Conservation (phyloP, 1,140 invertebrate genomes). For the Drosophila nigrodunni region DNA sequence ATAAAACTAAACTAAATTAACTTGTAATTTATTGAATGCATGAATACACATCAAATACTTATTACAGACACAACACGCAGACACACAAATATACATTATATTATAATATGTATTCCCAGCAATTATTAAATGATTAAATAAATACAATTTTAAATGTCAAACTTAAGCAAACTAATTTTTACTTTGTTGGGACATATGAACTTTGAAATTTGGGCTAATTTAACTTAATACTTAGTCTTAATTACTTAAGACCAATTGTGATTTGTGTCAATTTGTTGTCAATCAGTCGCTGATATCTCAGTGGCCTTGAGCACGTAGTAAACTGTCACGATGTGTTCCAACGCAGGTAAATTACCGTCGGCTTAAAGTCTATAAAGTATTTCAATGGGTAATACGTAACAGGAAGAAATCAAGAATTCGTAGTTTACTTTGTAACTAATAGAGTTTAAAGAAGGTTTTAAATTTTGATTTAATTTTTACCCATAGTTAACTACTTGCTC, state of each 20-base stretch:
- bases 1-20: constrained; percentile 72
- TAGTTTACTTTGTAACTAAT: too few relatives aligned
- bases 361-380: constrained; percentile 10
- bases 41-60: constrained; percentile 36
- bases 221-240: neutral
- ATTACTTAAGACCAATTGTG: neutral
- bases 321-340: constrained; percentile 2
- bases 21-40: constrained; percentile 77
- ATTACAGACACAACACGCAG: constrained; percentile 30
- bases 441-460: too few relatives aligned
- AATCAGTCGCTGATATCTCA: neutral
- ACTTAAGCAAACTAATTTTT: constrained; percentile 43
- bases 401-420: too few relatives aligned
- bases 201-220: neutral
- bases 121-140: constrained; percentile 83
- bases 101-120: constrained; percentile 75
- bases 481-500: too few relatives aligned
- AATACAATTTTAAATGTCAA: constrained; percentile 84
- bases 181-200: neutral
- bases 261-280: neutral
- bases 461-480: too few relatives aligned
- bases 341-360: constrained; percentile 6
- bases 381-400: too few relatives aligned
- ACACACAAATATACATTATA: constrained; percentile 66
- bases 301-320: constrained; percentile 21